phyloP scores from a whole-genome alignment of 1,140 invertebrate genomes.

The Platyura marginata region DNA sequence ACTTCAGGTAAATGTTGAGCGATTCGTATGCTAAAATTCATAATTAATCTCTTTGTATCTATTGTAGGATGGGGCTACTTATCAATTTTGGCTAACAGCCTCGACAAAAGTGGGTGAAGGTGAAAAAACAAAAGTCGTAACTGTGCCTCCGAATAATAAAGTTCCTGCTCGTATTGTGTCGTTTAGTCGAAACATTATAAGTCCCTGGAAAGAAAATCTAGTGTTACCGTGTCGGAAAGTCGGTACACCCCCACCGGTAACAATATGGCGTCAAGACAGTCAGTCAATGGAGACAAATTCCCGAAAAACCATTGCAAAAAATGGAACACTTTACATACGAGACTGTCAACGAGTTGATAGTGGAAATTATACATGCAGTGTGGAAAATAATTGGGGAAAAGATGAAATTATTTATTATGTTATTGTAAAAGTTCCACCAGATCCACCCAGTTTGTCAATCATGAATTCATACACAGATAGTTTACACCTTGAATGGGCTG shows the following conservation, averaged over 20 bases:
- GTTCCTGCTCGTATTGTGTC: conserved; percentile 67
- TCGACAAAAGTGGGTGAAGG: conserved; percentile 66
- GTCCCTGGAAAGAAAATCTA: conserved; percentile 70
- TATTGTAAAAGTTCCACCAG: conserved; percentile 46
- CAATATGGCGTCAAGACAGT: conserved; percentile 56
- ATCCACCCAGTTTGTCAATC: conserved; percentile 43
- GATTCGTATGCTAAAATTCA: neutral
- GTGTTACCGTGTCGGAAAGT: conserved; percentile 61
- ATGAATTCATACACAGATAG: conserved; percentile 51
- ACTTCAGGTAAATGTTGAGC: conserved; percentile 30
- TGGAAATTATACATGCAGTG: conserved; percentile 76
- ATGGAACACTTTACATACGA: conserved; percentile 52
- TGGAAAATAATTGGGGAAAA: conserved; percentile 64
- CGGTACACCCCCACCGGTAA: conserved; percentile 50
- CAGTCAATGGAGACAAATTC: conserved; percentile 46
- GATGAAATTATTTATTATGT: conserved; percentile 66
- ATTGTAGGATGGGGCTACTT: conserved; percentile 35
- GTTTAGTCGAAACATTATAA: conserved; percentile 55
- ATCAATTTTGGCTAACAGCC: conserved; percentile 67
- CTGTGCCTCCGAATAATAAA: conserved; percentile 56
- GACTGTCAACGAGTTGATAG: conserved; percentile 53
- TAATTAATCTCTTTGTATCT: neutral
- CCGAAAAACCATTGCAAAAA: conserved; percentile 40
- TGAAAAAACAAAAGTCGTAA: conserved; percentile 53
- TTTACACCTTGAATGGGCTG: conserved; percentile 44